These are phyloP conservation scores for Pocillopora grandis DNA, from an alignment of 92 coral and sea anemone genomes.

Conservation along the genomic window DNA sequence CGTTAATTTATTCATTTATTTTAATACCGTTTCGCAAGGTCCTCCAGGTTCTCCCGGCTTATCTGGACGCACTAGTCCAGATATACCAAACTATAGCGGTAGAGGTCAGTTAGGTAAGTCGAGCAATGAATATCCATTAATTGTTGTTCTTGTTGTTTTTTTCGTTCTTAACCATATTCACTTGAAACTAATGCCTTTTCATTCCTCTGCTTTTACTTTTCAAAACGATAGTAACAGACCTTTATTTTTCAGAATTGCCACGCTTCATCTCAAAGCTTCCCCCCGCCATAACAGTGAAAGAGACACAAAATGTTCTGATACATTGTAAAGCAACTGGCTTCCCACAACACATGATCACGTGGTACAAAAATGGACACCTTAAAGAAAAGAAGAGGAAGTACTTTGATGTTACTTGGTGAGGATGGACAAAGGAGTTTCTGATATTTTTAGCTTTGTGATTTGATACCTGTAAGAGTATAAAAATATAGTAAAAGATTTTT, in stretches of 20 bases:
- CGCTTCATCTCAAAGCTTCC: not conserved
- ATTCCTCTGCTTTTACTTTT: too few relatives aligned
- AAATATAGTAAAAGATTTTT: too few relatives aligned
- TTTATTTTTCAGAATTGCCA: not conserved
- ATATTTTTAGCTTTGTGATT: too few relatives aligned
- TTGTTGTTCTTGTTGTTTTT: too few relatives aligned
- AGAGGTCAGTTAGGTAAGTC: not conserved
- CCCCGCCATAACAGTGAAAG: not conserved
- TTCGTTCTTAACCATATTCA: too few relatives aligned
- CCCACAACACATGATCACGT: not conserved
- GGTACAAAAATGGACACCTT: not conserved
- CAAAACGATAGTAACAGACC: not conserved
- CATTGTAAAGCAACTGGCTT: not conserved
- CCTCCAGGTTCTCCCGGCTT: not conserved
- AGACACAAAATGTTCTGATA: not conserved
- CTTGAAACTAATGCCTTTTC: too few relatives aligned
- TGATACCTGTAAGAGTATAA: too few relatives aligned
- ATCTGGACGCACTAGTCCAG: not conserved
- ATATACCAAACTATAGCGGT: not conserved
- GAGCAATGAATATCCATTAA: too few relatives aligned
- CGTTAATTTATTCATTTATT: too few relatives aligned
- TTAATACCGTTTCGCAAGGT: not conserved
- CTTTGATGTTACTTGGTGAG: not conserved
- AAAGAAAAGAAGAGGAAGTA: not conserved
- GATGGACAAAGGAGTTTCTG: too few relatives aligned